A percentile compares a stretch with the other conserved stretches of the same genome.
Conservation (phyloP, 2,113 vertebrate genomes). For the Raja brachyura region DNA sequence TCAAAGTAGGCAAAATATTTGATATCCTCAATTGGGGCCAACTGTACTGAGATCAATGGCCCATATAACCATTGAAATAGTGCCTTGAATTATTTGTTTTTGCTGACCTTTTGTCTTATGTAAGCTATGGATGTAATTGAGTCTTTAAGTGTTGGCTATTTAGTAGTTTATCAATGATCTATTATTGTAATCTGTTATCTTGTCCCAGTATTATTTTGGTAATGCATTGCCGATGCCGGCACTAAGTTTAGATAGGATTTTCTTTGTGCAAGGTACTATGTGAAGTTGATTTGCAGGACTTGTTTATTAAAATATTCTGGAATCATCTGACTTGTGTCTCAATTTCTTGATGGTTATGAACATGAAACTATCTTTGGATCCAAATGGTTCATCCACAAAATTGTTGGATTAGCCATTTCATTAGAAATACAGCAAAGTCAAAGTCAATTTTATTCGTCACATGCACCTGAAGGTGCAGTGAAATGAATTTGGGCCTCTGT, state of each 20-base stretch:
- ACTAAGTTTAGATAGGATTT: background rate
- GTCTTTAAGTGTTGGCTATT: background rate
- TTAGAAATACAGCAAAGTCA: too few relatives aligned
- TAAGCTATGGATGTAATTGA: background rate
- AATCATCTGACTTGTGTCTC: background rate
- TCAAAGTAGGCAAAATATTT: background rate
- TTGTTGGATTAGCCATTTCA: background rate
- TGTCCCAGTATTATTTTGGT: background rate
- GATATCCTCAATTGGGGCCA: background rate
- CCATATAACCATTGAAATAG: background rate
- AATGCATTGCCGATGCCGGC: background rate
- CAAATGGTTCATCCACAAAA: background rate
- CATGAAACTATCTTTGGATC: background rate
- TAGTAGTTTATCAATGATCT: background rate
- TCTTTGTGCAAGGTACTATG: background rate
- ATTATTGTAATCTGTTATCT: background rate
- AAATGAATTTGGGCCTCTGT: too few relatives aligned
- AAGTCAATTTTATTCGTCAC: too few relatives aligned
- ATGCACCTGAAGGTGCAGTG: too few relatives aligned
- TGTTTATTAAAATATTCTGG: constrained; percentile 18
- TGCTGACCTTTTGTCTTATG: background rate
- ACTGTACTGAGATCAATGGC: background rate
- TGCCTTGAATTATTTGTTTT: constrained; percentile 29
- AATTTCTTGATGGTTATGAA: background rate
- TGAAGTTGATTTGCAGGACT: background rate